Base-by-base conservation (phyloP, 2,888 invertebrate genomes). In the Morpho achilles region DNA sequence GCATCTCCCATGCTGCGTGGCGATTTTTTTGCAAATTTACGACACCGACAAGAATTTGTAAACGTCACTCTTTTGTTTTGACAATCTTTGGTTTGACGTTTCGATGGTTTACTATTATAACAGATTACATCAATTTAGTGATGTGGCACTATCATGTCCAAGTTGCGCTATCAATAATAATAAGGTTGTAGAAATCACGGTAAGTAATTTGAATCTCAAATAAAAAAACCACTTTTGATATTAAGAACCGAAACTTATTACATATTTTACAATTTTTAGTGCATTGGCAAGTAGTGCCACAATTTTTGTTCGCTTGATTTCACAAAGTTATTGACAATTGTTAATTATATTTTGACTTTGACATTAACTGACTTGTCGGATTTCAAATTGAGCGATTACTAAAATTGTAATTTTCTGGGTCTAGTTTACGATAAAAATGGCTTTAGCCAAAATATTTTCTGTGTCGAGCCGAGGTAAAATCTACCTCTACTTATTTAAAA, bases 21-120 rank as follows among this genome's bases (percentile, higher is more conserved):
- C 83, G 76, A 80, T 76, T 77, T 84, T 77, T 80, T 75, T 70
- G 72, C 75, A 75, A 79, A 74, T 74, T 79, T 67, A 79, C 69
- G 73, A 77, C 76, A 78, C 80, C 80, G 80, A 82, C 80, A 80
- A 82, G 80, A 88, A 76, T 84, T 76, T 86, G 87, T 87, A 88
- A 88, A 89, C 89, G 89, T 90, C 89, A 89, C 87, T 78, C 72
- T 74, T 84, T 82, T 87, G 87, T 87, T 87, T 87, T 87, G 87
- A 85, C 81, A 73, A 72, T 46, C 32, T 53, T n/a, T 45, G 32
- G 67, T 76, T 68, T 67, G 68, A 62, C 61, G 56, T 62, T 48
- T 7, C 43, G 48, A 51, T 23, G 23, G 43, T 32, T 32, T 32
- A 32, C 32, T 32, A 32, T 32, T 32, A 32, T 32, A 32, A 32